A percentile compares a stretch with the other conserved stretches of the same genome.
Conservation (phyloP, 2,888 invertebrate species). For the Apotomis turbidana region DNA sequence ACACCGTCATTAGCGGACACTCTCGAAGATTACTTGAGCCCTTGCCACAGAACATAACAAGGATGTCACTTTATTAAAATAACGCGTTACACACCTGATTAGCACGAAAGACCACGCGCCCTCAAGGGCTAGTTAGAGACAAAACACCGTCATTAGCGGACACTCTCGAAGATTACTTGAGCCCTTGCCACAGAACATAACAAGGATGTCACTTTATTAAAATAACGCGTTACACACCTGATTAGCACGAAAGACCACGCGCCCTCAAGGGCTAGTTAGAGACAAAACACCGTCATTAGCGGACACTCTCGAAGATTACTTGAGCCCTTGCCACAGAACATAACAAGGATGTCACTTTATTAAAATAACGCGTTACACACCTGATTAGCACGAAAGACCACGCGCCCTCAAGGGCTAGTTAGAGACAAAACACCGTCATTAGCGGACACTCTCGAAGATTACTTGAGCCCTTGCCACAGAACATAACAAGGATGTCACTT, state of each 20-base stretch:
- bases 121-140: constrained; percentile 31
- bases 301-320: constrained; percentile 38
- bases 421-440: constrained; percentile 35
- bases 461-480: constrained; percentile 24
- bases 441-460: constrained; percentile 36
- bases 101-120: too few relatives aligned
- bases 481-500: constrained; percentile 1
- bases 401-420: constrained; percentile 15
- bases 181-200: constrained; percentile 17
- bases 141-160: constrained; percentile 35
- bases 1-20: constrained; percentile 34
- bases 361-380: neutral
- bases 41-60: constrained; percentile 17
- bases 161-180: constrained; percentile 33
- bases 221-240: neutral
- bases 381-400: too few relatives aligned
- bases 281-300: constrained; percentile 34
- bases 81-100: neutral
- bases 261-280: constrained; percentile 24
- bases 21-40: constrained; percentile 34
- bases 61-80: neutral
- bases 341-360: neutral
- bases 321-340: constrained; percentile 23
- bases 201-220: neutral
- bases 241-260: too few relatives aligned